Evolutionary conservation across 2,797 vertebrate species (phyloP).

Genomic region (Phalanger gymnotis): DNA sequence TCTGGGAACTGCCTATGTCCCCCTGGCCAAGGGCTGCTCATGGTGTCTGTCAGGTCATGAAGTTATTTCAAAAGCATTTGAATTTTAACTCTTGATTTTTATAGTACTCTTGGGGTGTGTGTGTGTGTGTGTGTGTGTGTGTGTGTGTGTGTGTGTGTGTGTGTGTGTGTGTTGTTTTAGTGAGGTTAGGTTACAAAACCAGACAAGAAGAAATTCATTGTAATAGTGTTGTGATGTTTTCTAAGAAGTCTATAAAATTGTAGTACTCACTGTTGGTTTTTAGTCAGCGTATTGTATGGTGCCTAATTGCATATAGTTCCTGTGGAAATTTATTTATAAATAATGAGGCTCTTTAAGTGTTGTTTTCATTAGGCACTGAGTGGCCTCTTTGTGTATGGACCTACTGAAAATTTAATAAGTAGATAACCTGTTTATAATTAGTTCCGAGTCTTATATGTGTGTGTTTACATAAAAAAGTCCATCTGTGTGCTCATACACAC

Average conservation of each 20-base stretch:
- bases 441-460: not conserved
- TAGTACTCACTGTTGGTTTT: not conserved
- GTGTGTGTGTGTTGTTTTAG: no score
- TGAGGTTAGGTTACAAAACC: not conserved
- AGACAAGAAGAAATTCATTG: not conserved
- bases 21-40: not conserved
- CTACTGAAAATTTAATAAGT: conserved; percentile 18
- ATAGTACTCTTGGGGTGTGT: not conserved
- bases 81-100: not conserved
- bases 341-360: conserved; percentile 36
- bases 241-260: not conserved
- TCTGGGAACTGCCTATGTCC: not conserved
- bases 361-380: conserved; percentile 1
- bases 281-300: not conserved
- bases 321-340: conserved; percentile 25
- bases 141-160: not conserved
- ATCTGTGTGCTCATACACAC: not conserved
- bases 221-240: not conserved
- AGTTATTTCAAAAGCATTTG: not conserved
- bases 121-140: not conserved
- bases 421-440: conserved; percentile 4
- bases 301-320: not conserved
- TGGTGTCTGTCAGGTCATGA: not conserved
- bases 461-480: not conserved
- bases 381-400: not conserved